Percentiles rank a stretch among this genome's conserved stretches.
Evolutionary conservation across 2,797 vertebrate genomes (phyloP).

Genomic region (Acestrorhynchus altus): DNA sequence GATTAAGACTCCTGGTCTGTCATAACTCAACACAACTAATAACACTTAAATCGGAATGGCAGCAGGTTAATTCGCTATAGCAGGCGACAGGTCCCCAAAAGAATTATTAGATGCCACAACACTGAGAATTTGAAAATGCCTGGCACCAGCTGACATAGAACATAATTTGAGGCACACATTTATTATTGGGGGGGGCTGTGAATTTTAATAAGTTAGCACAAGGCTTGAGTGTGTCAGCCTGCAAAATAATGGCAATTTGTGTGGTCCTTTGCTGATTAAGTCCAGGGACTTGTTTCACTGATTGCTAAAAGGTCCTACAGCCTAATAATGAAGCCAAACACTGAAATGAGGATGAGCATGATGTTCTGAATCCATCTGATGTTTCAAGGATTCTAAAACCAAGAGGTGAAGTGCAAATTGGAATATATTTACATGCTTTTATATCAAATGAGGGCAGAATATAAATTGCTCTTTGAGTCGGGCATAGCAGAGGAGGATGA

Average conservation of each 20-base stretch:
- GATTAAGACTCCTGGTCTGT: constrained; percentile 63
- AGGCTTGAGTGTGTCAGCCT: constrained; percentile 48
- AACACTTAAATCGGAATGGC: constrained; percentile 38
- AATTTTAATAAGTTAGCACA: constrained; percentile 49
- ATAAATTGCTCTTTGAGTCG: constrained; percentile 65
- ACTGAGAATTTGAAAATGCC: constrained; percentile 42
- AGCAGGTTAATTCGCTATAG: constrained; percentile 39
- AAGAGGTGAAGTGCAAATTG: neutral
- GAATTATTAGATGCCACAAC: constrained; percentile 41
- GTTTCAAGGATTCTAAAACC: neutral
- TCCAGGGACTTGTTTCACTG: constrained; percentile 54
- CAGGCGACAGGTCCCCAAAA: constrained; percentile 32
- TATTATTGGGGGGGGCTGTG: constrained; percentile 48
- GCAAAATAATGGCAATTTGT: constrained; percentile 58
- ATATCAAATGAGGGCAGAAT: constrained; percentile 57
- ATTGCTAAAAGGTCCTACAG: constrained; percentile 45
- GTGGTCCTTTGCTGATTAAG: constrained; percentile 49
- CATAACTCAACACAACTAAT: constrained; percentile 41
- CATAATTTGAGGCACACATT: constrained; percentile 55
- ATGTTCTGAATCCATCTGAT: neutral
- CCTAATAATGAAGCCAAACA: constrained; percentile 37
- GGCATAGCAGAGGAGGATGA: constrained; percentile 49
- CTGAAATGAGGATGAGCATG: constrained; percentile 29
- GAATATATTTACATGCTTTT: constrained; percentile 41
- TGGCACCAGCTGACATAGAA: constrained; percentile 44